Evolutionary conservation across 2,888 invertebrate genomes (phyloP).

Genomic region (Altica lythri): DNA sequence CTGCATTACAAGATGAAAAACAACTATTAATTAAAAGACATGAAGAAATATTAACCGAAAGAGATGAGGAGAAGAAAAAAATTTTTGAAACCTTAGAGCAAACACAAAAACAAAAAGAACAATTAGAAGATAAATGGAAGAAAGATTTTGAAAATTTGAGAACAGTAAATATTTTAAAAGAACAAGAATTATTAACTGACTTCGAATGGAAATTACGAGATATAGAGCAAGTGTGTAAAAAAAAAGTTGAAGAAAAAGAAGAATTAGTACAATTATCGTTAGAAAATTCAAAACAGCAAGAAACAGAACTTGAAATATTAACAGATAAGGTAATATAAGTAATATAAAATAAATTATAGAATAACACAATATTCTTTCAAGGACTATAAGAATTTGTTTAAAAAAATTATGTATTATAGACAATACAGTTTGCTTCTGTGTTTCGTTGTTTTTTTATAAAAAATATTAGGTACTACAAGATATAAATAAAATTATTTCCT

Average conservation of each 20-base stretch:
- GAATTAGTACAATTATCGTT: slow-evolving; percentile 60
- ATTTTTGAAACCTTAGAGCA: slow-evolving; percentile 65
- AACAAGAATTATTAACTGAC: slow-evolving; percentile 75
- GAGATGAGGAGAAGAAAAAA: slow-evolving; percentile 60
- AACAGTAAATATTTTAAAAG: slow-evolving; percentile 70
- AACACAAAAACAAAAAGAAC: slow-evolving; percentile 64
- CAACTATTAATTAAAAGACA: slow-evolving; percentile 56
- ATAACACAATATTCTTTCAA: no score
- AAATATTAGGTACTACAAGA: no score
- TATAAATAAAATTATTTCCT: slow-evolving; percentile 5
- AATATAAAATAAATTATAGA: no score
- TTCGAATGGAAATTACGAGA: slow-evolving; percentile 85
- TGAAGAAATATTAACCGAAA: slow-evolving; percentile 51
- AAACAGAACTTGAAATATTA: slow-evolving; percentile 54
- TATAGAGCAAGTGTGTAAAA: slow-evolving; percentile 72
- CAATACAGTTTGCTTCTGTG: no score
- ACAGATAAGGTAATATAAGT: slow-evolving; percentile 49
- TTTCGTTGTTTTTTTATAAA: no score
- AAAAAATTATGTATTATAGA: no score
- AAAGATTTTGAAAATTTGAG: slow-evolving; percentile 71
- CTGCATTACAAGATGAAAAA: slow-evolving; percentile 58
- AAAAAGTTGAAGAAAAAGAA: slow-evolving; percentile 64
- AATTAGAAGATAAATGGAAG: slow-evolving; percentile 66
- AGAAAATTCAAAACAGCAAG: slow-evolving; percentile 52
- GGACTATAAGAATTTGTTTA: no score